These are phyloP conservation scores for Leptinotarsa defecta DNA, from an alignment of 1,140 invertebrate species.

Conservation along the genomic window DNA sequence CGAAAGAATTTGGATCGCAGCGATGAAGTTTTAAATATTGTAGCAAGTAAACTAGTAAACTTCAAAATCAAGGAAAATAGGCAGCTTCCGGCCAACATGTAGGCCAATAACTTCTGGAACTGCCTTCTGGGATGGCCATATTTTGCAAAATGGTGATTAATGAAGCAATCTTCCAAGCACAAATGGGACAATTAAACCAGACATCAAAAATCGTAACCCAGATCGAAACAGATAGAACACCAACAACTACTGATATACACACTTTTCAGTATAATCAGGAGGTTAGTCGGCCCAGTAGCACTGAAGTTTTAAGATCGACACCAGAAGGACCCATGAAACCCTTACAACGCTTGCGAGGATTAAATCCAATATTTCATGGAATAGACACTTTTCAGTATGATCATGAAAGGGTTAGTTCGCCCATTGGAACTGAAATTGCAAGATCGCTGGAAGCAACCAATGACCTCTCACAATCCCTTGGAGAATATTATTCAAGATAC, in stretches of 20 bases:
- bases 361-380: not conserved
- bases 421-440: slow-evolving; percentile 22
- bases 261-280: slow-evolving; percentile 10
- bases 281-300: not conserved
- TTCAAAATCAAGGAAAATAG: slow-evolving; percentile 8
- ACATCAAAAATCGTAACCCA: slow-evolving; percentile 25
- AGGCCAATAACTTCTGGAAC: no score
- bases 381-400: not conserved
- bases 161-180: slow-evolving; percentile 27
- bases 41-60: slow-evolving; percentile 24
- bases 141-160: slow-evolving; percentile 23
- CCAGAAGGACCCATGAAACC: not conserved
- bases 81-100: no score
- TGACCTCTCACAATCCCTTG: not conserved
- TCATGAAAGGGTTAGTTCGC: not conserved
- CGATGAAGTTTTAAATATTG: slow-evolving; percentile 32
- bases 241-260: slow-evolving; percentile 5
- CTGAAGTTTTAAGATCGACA: slow-evolving; percentile 7
- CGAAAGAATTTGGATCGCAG: slow-evolving; percentile 17
- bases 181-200: slow-evolving; percentile 25
- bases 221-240: slow-evolving; percentile 3
- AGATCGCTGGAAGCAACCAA: slow-evolving; percentile 13
- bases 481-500: slow-evolving; percentile 24
- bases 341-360: not conserved
- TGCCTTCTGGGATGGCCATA: slow-evolving; percentile 9